Base-by-base conservation (phyloP, 2,888 invertebrate species). In the Eulithis prunata region DNA sequence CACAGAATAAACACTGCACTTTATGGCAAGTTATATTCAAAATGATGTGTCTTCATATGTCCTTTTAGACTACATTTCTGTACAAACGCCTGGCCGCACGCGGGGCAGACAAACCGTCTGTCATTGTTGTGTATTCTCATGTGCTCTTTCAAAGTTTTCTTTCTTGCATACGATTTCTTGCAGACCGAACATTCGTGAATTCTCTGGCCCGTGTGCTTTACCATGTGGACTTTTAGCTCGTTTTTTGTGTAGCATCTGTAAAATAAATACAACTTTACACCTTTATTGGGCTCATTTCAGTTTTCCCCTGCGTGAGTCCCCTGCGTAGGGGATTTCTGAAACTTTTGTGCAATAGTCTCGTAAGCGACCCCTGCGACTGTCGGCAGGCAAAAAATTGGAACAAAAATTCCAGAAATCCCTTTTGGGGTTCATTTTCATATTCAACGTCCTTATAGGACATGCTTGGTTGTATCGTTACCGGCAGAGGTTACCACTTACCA, bases 171-270 rank as follows among this genome's bases (percentile, higher is more conserved):
- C 0, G 73, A 66, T 64, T 89, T 91, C 0, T 78, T 69, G 63
- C 93, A 93, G 0, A 88, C 72, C 3, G 78, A 75, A 64, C 92
- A 93, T 38, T 83, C 77, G 59, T 78, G 85, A 0, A 81, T 78
- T 61, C 80, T 85, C 4, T 77, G 73, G 0, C 82, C 86, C 0
- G 85, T 82, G 69, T 91, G 91, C 32, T 85, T 88, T 11, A 84
- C 79, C 81, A 87, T 83, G 66, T 91, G 92, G 11, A 80, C 78
- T 55, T 82, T 85, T 21, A 92, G 74, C 51, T 85, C 85, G 10
- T 76, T 77, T 55, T 82, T 79, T 1, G 61, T 64, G 8, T 58
- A 64, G 11, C 64, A 64, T 12, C 62, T 47, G 38, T 43, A 53
- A n/a, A 52, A 38, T 6, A 8, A 6, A 8, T n/a, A 38, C 6